Base-by-base conservation (phyloP, 2,797 vertebrate species). In the Tragelaphus oryx region DNA sequence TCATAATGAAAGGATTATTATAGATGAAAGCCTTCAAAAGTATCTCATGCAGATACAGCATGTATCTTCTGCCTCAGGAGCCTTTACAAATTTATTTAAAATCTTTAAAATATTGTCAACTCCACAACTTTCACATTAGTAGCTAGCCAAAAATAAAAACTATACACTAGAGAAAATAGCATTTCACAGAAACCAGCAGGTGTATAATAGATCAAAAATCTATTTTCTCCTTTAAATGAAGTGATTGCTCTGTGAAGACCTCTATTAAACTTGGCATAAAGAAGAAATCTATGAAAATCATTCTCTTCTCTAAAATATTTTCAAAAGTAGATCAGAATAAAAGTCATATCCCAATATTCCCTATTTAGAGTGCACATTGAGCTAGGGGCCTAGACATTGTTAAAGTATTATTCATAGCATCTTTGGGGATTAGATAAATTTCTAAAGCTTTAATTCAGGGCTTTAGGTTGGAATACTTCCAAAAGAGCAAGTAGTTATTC, bases 51-150 rank as follows among this genome's bases (percentile, higher is more conserved):
- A 93, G 26, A 86, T 91, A 95, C 14, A 83, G 13, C 71, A 95
- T 87, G 82, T 89, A 91, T 87, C 94, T 50, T 79, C 78, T 76
- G 59, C 91, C 94, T 96, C n/a, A 33, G n/a, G 81, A 96, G 22
- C 41, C 50, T 96, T 95, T 97, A 88, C 74, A 57, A 37, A 60
- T 97, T 96, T 92, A 79, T 80, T 89, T 96, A 91, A 96, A 96
- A 71, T 65, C 44, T 95, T 96, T 78, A 95, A 94, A 91, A 96
- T 95, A 88, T 93, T 96, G 85, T 94, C 74, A 95, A 24, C 24
- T 74, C 83, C 80, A 28, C 16, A 95, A n/a, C 28, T 89, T 91
- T 97, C 55, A 52, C 54, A 87, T 87, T 94, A 96, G 83, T 95
- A 83, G 93, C n/a, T 60, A 87, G 68, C 7, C 71, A 37, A 83